Evolutionary conservation across 2,797 vertebrate genomes (phyloP).

Genomic region (Scyliorhinus canicula): DNA sequence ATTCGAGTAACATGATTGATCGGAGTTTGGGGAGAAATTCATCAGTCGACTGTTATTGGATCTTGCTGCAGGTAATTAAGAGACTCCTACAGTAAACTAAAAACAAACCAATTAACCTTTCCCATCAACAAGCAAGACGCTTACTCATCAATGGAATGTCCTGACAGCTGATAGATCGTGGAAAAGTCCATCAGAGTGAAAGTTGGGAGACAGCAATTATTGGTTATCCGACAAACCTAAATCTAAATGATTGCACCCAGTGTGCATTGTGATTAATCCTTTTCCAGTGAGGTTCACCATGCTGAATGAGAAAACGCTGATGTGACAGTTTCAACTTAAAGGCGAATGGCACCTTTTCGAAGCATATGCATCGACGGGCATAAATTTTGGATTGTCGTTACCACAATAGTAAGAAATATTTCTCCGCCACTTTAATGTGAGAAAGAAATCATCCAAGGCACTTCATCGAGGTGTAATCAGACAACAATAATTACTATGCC

Average conservation of each 20-base stretch:
- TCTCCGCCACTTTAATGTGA: background rate
- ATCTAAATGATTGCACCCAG: background rate
- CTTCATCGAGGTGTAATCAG: background rate
- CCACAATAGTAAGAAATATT: background rate
- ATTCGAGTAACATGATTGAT: background rate
- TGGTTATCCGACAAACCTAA: background rate
- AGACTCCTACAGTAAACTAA: background rate
- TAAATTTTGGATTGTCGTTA: background rate
- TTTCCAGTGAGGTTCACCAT: background rate
- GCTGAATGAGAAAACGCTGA: background rate
- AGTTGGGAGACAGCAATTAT: conserved; percentile 28
- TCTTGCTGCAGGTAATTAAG: conserved; percentile 8
- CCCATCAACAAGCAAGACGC: background rate
- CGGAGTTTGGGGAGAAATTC: background rate
- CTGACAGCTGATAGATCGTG: conserved; percentile 1
- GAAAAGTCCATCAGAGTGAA: conserved; percentile 23
- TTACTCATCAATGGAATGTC: background rate
- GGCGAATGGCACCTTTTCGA: background rate
- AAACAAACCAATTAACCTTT: conserved; percentile 26
- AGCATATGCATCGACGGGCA: background rate
- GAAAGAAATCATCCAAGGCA: background rate
- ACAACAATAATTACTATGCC: background rate
- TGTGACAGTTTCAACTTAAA: background rate
- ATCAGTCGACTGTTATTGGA: background rate
- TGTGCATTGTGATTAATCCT: background rate